Evolutionary conservation across 2,797 vertebrate species (phyloP).

Genomic region (Macrochelys suwanniensis): DNA sequence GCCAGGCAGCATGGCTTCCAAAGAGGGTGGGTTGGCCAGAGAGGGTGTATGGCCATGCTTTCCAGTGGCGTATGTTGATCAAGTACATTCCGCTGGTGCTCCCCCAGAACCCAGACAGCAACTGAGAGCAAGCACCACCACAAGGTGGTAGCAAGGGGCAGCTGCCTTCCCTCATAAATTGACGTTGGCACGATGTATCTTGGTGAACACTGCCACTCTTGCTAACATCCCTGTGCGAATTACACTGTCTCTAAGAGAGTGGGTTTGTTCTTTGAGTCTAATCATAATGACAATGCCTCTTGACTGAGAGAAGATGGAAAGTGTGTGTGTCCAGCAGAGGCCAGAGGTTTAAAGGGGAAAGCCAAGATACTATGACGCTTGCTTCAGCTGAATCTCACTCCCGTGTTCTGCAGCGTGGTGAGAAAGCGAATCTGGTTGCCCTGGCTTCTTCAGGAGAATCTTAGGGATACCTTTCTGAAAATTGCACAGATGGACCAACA

Average conservation of each 20-base stretch:
- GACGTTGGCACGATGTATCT: fast-evolving
- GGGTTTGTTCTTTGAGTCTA: not conserved
- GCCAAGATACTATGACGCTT: not conserved
- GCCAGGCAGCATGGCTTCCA: not conserved
- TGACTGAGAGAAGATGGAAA: not conserved
- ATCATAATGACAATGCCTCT: not conserved
- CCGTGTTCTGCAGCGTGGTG: fast-evolving
- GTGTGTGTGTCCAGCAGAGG: not conserved
- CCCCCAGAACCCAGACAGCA: not conserved
- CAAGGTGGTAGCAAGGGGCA: not conserved
- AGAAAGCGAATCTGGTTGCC: not conserved
- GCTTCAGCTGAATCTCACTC: not conserved
- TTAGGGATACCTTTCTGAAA: not conserved
- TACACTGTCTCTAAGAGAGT: not conserved
- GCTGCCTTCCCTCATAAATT: fast-evolving
- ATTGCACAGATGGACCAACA: not conserved
- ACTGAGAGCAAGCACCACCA: fast-evolving
- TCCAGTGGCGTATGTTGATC: fast-evolving
- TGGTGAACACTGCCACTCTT: not conserved
- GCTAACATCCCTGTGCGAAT: not conserved
- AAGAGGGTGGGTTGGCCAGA: not conserved
- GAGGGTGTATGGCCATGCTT: not conserved
- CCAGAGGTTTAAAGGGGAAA: not conserved
- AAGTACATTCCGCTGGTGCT: not conserved
- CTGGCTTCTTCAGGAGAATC: not conserved